Conservation (phyloP, 2,888 invertebrate species). For the Drosophila villosipedis region DNA sequence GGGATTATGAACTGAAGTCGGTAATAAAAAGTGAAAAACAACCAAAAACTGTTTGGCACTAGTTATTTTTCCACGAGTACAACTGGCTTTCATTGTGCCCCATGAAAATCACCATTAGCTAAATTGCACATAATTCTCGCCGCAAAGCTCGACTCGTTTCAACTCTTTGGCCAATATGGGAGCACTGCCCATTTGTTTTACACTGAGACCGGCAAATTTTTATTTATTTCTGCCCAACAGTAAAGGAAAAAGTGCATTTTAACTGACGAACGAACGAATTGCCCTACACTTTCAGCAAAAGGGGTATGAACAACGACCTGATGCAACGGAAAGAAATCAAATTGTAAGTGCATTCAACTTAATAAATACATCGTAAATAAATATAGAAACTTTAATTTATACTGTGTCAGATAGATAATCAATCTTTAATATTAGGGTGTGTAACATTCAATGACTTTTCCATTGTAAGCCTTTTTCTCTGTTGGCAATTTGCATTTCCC, state of each 20-base stretch:
- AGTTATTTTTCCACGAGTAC: neutral
- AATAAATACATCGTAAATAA: neutral
- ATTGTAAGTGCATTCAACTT: neutral
- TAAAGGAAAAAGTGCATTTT: neutral
- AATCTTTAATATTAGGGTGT: conserved; percentile 16
- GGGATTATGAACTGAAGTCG: conserved; percentile 9
- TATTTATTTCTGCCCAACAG: conserved; percentile 21
- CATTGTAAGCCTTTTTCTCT: neutral
- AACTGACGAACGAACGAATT: neutral
- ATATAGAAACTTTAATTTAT: neutral
- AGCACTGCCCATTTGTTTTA: conserved; percentile 52
- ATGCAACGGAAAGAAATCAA: neutral
- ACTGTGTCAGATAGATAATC: neutral
- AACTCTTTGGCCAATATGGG: conserved; percentile 14
- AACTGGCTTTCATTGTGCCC: conserved; percentile 34
- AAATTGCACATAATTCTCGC: conserved; percentile 73
- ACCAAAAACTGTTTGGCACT: conserved; percentile 1
- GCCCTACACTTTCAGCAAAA: neutral
- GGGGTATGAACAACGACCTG: neutral
- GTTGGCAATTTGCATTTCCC: conserved; percentile 11
- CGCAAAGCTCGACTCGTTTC: conserved; percentile 28
- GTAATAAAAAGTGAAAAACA: neutral
- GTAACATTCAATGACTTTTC: neutral
- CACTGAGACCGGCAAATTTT: conserved; percentile 27
- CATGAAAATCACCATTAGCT: conserved; percentile 74